Evolutionary conservation across 1,140 invertebrate genomes (phyloP), one percentile per base, ranked within the genome.

Genomic region (Halyomorpha halys): DNA sequence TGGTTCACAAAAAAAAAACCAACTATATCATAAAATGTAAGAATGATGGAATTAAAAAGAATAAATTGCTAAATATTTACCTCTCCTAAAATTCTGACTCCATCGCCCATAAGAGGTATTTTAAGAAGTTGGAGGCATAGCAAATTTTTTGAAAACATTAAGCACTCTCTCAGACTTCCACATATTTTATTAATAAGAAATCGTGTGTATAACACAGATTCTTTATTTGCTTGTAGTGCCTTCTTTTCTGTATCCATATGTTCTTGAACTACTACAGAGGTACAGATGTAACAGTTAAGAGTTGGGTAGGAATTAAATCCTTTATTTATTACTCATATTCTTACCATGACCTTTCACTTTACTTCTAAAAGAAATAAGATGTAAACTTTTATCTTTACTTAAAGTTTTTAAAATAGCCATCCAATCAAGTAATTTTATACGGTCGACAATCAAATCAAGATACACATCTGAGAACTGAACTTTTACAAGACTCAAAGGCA

Each of bases 341-440:
- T 64, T 65, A 69, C 67, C 66, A 18, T 59, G 56, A 44, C 69
- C 72, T 56, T 74, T 73, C 56, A 78, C 74, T 61, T 69, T 70
- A 69, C 75, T 75, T 71, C 75, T 74, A 63, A 83, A 77, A n/a
- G 76, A 73, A 19, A 82, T 73, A 23, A 77, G 76, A 69, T 82
- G 81, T 27, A 86, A 74, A 63, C 79, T 82, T 19, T 80, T 75
- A 70, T 86, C 85, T 34, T 80, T 76, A 4, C 81, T 79, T 2
- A 87, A 68, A 0, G 85, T 82, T 64, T 82, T 82, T 27, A 86
- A 68, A 13, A 86, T 82, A 0, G 83, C 83, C n/a, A 74, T 75
- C 84, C 85, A 86, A 60, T 86, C 83, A 44, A 79, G 79, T 65
- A 82, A 79, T 70, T 84, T 86, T 18, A 87, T 78, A 23, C 83